Conservation (phyloP, 92 coral and sea anemone species). For the Epizoanthus scotinus region DNA sequence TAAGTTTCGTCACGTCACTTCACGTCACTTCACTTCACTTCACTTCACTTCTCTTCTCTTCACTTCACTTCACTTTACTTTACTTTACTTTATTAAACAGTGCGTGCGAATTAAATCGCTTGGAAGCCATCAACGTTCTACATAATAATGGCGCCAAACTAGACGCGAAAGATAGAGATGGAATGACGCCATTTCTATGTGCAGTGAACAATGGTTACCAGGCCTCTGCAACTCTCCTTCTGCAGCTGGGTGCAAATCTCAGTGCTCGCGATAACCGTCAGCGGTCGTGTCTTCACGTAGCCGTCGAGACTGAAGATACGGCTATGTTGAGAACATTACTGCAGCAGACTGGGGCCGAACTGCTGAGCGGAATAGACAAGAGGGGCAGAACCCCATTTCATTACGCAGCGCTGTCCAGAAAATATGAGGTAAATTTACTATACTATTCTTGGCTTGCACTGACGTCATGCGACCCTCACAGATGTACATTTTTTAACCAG, state of each 20-base stretch:
- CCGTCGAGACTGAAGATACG: constrained; percentile 52
- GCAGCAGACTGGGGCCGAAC: constrained; percentile 39
- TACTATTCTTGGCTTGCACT: too few relatives aligned
- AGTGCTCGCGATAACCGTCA: constrained; percentile 64
- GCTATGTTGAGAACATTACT: constrained; percentile 48
- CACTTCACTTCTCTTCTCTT: too few relatives aligned
- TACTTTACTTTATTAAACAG: constrained; percentile 20
- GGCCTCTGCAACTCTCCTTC: constrained; percentile 55
- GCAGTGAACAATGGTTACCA: constrained; percentile 59
- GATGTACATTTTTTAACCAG: too few relatives aligned
- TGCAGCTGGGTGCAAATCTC: constrained; percentile 59
- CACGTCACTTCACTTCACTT: too few relatives aligned
- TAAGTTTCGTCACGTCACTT: too few relatives aligned
- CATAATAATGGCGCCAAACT: constrained; percentile 29
- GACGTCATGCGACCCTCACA: too few relatives aligned
- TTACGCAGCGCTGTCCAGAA: constrained; percentile 59
- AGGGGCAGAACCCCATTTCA: constrained; percentile 69
- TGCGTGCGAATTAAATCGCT: constrained; percentile 62
- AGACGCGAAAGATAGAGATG: constrained; percentile 50
- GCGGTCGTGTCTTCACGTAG: constrained; percentile 66
- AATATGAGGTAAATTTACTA: constrained; percentile 41
- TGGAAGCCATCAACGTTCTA: constrained; percentile 50
- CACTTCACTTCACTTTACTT: too few relatives aligned
- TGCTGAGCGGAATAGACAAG: constrained; percentile 49
- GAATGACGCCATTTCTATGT: constrained; percentile 64